Conservation (phyloP, 2,113 vertebrate genomes). For the Ctenodactylus gundi region DNA sequence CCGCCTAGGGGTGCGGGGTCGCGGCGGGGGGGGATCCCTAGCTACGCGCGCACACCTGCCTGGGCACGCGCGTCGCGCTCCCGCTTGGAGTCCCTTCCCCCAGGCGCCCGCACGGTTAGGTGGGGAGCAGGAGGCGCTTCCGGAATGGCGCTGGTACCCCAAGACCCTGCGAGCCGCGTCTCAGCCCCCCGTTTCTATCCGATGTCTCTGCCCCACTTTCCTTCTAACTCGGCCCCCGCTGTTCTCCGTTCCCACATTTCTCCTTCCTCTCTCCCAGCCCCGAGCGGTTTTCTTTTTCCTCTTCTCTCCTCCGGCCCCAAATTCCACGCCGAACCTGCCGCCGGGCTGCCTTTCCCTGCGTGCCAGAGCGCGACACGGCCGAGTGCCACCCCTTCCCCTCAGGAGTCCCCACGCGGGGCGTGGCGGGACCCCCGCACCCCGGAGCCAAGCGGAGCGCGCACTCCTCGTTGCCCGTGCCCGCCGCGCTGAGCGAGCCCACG, state of each 20-base stretch:
- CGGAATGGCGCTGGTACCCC: not conserved
- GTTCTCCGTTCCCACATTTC: not conserved
- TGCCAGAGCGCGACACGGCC: too few species aligned
- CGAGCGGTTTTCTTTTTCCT: not conserved
- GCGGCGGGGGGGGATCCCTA: too few species aligned
- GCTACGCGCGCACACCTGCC: not conserved
- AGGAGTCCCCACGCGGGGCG: not conserved
- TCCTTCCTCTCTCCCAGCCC: not conserved
- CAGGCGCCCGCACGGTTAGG: too few species aligned
- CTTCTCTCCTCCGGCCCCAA: not conserved
- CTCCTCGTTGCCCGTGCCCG: conserved; percentile 44
- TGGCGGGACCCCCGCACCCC: not conserved
- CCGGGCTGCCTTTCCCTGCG: too few species aligned
- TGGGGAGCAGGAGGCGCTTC: not conserved
- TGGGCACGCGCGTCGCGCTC: accelerated
- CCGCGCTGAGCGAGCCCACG: conserved; percentile 63
- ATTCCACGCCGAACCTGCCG: too few species aligned
- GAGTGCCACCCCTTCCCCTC: not conserved
- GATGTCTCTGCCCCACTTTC: not conserved
- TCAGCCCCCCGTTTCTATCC: not conserved
- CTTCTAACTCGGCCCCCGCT: not conserved
- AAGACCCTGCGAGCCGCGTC: not conserved
- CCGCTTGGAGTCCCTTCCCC: accelerated
- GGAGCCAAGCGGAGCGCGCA: not conserved
- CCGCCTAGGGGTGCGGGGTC: too few species aligned